These are phyloP conservation scores for Leucopternis melanops DNA, from an alignment of 2,113 vertebrate genomes.

Conservation along the genomic window DNA sequence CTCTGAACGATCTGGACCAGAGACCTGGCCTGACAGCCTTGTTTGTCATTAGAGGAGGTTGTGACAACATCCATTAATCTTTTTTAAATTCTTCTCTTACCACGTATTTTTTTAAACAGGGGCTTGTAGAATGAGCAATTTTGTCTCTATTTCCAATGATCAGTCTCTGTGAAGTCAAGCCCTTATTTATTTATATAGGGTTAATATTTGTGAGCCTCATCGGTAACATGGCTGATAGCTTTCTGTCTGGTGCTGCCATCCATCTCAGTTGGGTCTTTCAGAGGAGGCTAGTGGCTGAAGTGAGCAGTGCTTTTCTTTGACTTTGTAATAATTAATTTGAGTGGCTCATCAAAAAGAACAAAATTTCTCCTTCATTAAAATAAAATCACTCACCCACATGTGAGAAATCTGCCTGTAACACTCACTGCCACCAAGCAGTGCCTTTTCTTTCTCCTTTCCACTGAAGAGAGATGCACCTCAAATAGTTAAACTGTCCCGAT, in stretches of 20 bases:
- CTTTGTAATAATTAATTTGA: neutral
- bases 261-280: neutral
- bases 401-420: neutral
- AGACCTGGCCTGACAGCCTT: conserved; percentile 45
- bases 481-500: neutral
- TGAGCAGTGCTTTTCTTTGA: neutral
- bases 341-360: neutral
- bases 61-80: conserved; percentile 64
- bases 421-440: neutral
- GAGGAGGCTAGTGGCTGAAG: neutral
- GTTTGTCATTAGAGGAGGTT: conserved; percentile 60
- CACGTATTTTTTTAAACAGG: neutral
- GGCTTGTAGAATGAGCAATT: conserved; percentile 38
- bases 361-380: neutral
- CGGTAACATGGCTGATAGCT: neutral
- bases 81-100: conserved; percentile 44
- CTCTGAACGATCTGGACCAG: conserved; percentile 47
- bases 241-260: conserved; percentile 7
- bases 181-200: conserved; percentile 31
- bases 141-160: conserved; percentile 48
- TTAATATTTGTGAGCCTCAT: conserved; percentile 28
- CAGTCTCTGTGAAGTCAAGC: conserved; percentile 30
- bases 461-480: neutral
- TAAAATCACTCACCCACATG: neutral
- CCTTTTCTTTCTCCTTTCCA: neutral